Conservation (phyloP, 2,113 vertebrate species). For the Cairina moschata region DNA sequence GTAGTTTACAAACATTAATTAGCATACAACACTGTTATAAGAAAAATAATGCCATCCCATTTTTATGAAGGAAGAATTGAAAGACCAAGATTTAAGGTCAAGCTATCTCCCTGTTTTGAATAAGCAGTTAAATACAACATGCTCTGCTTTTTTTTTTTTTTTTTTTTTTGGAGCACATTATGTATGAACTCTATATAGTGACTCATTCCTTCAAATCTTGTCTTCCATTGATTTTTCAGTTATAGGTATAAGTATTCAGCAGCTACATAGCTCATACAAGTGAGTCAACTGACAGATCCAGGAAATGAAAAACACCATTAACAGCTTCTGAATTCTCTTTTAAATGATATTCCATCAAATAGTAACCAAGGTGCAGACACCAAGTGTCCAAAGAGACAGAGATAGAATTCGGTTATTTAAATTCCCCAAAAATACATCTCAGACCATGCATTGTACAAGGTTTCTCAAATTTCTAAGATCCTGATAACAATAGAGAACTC, state of each 20-base stretch:
- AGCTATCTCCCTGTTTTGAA: not conserved
- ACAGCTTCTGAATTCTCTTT: not conserved
- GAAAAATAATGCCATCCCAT: not conserved
- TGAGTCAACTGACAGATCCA: not conserved
- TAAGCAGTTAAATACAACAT: not conserved
- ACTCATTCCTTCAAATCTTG: not conserved
- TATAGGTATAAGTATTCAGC: not conserved
- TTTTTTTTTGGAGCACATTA: not conserved
- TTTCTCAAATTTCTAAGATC: not conserved
- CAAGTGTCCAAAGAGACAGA: not conserved
- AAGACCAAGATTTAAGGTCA: not conserved
- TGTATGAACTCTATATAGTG: not conserved
- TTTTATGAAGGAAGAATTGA: not conserved
- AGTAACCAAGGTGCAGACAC: not conserved
- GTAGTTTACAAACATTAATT: not conserved
- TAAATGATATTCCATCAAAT: not conserved
- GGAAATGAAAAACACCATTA: not conserved
- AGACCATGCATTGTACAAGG: not conserved
- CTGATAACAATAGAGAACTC: accelerated
- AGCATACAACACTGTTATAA: not conserved
- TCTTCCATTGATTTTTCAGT: not conserved
- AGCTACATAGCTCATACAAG: not conserved
- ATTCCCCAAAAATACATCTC: not conserved
- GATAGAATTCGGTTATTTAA: not conserved
- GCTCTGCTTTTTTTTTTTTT: not conserved